These are phyloP conservation scores for Cynopterus brachyotis DNA, from an alignment of 2,113 vertebrate species.

Conservation along the genomic window DNA sequence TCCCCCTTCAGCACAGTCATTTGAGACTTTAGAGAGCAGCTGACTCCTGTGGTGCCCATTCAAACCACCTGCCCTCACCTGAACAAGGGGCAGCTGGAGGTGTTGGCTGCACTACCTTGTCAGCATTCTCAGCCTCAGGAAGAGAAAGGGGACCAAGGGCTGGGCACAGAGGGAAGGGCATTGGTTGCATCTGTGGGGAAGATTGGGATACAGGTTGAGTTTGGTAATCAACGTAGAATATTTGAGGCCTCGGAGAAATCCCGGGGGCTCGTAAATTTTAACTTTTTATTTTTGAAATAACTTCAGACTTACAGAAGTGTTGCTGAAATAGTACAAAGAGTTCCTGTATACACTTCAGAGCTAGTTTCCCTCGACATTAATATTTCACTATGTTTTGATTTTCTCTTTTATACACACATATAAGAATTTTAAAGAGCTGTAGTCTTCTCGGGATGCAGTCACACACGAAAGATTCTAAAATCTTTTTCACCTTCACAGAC, in stretches of 20 bases:
- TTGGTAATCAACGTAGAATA: background rate
- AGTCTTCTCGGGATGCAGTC: background rate
- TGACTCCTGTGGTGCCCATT: background rate
- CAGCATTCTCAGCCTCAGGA: background rate
- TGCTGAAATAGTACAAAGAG: slow-evolving; percentile 35
- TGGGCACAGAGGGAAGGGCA: background rate
- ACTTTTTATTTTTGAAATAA: slow-evolving; percentile 43
- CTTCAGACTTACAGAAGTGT: slow-evolving; percentile 21
- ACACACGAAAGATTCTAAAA: background rate
- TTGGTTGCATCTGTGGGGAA: background rate
- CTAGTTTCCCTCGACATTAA: background rate
- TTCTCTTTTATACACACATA: background rate
- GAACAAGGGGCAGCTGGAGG: background rate
- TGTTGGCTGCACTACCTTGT: background rate
- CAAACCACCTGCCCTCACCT: background rate
- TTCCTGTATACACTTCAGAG: background rate
- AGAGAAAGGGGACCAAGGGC: background rate
- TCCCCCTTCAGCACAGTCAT: background rate
- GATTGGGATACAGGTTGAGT: background rate
- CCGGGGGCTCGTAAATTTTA: slow-evolving; percentile 17
- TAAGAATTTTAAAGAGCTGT: background rate
- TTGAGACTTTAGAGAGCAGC: background rate
- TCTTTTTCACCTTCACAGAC: slow-evolving; percentile 23
- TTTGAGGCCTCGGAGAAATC: background rate
- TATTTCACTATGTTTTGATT: slow-evolving; percentile 16